Percentiles rank a stretch among this genome's conserved stretches.
These are phyloP conservation scores for Strigamia transsilvanica DNA, from an alignment of 2,888 invertebrate species.

Conservation along the genomic window DNA sequence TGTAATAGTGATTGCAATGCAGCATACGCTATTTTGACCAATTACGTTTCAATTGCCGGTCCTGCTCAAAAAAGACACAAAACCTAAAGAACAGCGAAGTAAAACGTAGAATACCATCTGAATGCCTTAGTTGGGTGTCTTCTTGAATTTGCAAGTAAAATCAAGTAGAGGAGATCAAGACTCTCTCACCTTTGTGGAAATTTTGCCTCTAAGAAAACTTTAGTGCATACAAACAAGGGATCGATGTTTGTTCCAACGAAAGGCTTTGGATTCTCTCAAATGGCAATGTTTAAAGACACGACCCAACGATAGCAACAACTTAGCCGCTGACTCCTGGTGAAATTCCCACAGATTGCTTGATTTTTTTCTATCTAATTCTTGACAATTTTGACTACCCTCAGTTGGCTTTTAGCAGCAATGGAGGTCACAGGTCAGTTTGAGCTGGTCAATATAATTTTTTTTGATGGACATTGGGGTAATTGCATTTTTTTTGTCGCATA, in stretches of 20 bases:
- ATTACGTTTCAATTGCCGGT: too few relatives aligned
- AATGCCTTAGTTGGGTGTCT: not conserved
- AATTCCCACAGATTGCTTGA: not conserved
- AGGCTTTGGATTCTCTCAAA: not conserved
- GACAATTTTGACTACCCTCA: too few relatives aligned
- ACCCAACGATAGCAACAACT: not conserved
- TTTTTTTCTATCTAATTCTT: not conserved
- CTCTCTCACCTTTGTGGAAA: not conserved
- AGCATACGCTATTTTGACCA: too few relatives aligned
- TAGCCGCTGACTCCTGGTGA: not conserved
- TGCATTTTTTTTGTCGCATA: not conserved
- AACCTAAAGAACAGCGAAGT: too few relatives aligned
- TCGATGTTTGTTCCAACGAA: not conserved
- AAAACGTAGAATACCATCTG: not conserved
- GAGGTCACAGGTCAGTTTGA: too few relatives aligned
- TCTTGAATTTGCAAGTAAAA: not conserved
- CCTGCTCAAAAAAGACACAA: too few relatives aligned
- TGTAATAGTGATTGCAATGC: too few relatives aligned
- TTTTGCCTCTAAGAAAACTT: not conserved
- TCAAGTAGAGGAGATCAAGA: not conserved
- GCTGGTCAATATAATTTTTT: too few relatives aligned
- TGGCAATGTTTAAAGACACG: not conserved
- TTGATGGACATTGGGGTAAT: too few relatives aligned
- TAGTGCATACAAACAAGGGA: conserved; percentile 2
- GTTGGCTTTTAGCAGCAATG: too few relatives aligned